Evolutionary conservation across 2,797 vertebrate species (phyloP).

Genomic region (Mormyrus hasselquistii): DNA sequence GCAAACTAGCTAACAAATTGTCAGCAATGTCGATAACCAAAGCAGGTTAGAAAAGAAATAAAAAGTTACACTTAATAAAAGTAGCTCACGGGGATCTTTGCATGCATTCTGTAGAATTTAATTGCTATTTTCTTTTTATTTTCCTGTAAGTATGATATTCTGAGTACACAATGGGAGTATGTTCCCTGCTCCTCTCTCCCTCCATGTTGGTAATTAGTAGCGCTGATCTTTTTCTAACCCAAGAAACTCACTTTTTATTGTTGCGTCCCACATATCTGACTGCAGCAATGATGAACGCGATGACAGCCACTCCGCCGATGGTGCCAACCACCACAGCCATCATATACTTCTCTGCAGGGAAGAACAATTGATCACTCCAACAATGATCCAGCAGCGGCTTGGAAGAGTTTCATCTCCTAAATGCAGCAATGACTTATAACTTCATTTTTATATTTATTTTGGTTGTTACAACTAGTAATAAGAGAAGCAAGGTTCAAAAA

Average conservation of each 20-base stretch:
- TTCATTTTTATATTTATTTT: background rate
- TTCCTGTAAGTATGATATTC: background rate
- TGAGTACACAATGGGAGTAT: background rate
- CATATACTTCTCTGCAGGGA: conserved; percentile 66
- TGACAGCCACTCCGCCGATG: conserved; percentile 84
- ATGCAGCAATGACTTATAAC: background rate
- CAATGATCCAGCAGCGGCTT: background rate
- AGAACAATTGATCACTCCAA: background rate
- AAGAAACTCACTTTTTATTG: conserved; percentile 81
- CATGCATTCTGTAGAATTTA: background rate
- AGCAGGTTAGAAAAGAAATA: conserved; percentile 8
- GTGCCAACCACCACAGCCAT: conserved; percentile 80
- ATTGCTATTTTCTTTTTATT: background rate
- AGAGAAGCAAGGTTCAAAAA: background rate
- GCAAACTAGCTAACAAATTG: conserved; percentile 1
- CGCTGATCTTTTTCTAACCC: conserved; percentile 28
- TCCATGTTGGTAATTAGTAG: background rate
- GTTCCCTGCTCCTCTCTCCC: background rate
- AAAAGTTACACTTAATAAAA: conserved; percentile 3
- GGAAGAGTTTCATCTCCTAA: background rate
- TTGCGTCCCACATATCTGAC: conserved; percentile 87
- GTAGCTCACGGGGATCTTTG: background rate
- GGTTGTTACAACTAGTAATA: background rate
- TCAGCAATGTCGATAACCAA: background rate
- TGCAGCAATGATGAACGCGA: conserved; percentile 84